These are phyloP conservation scores for Falco punctatus DNA, from an alignment of 2,113 vertebrate species.

Conservation along the genomic window DNA sequence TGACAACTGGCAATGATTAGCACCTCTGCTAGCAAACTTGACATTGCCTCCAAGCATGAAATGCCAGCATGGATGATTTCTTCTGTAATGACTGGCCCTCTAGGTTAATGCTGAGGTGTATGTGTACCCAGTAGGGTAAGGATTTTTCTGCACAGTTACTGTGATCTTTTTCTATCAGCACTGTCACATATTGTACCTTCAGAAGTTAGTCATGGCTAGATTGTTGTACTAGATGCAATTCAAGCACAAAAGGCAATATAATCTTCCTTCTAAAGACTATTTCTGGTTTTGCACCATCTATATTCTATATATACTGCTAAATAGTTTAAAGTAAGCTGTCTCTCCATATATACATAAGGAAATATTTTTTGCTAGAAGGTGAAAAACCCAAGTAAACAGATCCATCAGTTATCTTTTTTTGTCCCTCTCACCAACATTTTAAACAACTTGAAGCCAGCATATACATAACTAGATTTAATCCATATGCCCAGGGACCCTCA, in stretches of 20 bases:
- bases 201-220: neutral
- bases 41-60: neutral
- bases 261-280: neutral
- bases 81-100: neutral
- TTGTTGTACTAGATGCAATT: neutral
- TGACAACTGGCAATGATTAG: conserved; percentile 66
- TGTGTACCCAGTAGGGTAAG: neutral
- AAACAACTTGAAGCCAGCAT: neutral
- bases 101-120: neutral
- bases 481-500: neutral
- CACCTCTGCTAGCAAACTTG: conserved; percentile 38
- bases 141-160: neutral
- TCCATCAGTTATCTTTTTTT: neutral
- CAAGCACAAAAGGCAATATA: neutral
- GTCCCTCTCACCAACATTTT: neutral
- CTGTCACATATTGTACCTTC: neutral
- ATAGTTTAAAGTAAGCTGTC: neutral
- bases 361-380: neutral
- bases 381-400: neutral
- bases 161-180: neutral
- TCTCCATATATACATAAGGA: neutral
- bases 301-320: neutral
- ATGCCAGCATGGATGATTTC: conserved; percentile 1
- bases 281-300: neutral
- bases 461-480: neutral